Evolutionary conservation across 2,113 vertebrate species (phyloP).

Genomic region (Notarius quadriscutis): DNA sequence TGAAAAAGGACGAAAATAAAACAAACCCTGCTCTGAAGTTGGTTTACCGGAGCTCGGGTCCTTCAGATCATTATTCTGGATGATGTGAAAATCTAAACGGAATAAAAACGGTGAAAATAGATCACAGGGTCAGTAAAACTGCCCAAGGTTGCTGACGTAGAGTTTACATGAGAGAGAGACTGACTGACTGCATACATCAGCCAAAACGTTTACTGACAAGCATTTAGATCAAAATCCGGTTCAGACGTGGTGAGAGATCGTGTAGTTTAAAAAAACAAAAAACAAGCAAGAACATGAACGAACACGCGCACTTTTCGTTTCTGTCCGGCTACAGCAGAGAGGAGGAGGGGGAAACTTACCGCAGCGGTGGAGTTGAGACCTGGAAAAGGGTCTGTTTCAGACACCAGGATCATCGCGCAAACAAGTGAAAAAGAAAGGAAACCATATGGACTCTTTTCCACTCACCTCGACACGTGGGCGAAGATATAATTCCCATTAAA

Average conservation of each 20-base stretch:
- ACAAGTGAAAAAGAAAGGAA: neutral
- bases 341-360: neutral
- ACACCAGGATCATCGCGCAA: neutral
- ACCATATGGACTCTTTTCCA: neutral
- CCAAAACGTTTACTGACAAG: neutral
- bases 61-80: neutral
- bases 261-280: neutral
- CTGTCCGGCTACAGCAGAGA: neutral
- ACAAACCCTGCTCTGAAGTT: neutral
- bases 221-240: neutral
- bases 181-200: neutral
- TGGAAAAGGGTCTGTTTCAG: neutral
- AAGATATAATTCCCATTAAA: constrained; percentile 13
- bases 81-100: neutral
- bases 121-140: neutral
- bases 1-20: neutral
- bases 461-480: constrained; percentile 18
- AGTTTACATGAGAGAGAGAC: neutral
- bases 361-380: neutral
- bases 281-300: neutral
- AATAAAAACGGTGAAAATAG: neutral
- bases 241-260: neutral
- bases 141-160: constrained; percentile 30
- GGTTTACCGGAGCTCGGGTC: neutral
- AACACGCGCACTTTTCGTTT: neutral